Percentiles rank a stretch among this genome's conserved stretches.
Conservation (phyloP, 2,113 vertebrate genomes). For the Vicugna pacos region DNA sequence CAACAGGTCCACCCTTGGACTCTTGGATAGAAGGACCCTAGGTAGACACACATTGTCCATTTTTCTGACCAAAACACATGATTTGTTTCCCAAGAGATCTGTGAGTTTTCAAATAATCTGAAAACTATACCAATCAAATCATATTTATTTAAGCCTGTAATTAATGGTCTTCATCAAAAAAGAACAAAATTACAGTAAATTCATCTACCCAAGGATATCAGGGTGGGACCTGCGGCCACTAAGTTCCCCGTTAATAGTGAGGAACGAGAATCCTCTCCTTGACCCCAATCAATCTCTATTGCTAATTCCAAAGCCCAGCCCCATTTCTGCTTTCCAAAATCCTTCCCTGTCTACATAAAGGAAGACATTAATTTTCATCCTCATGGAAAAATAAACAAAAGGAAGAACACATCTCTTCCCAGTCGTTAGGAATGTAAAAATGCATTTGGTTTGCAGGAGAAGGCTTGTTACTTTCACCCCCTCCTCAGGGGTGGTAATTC, state of each 20-base stretch:
- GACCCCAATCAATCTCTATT: fast-evolving
- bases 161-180: neutral
- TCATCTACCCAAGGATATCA: neutral
- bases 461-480: neutral
- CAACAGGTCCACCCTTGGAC: neutral
- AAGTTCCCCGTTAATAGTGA: neutral
- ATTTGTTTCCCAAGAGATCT: neutral
- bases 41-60: too few species aligned
- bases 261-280: neutral
- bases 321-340: neutral
- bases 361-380: neutral
- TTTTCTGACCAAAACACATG: neutral
- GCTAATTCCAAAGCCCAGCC: neutral
- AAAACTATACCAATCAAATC: conserved; percentile 25
- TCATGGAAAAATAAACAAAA: neutral
- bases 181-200: neutral
- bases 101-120: conserved; percentile 4
- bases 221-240: neutral
- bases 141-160: neutral
- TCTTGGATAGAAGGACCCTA: neutral
- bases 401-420: neutral
- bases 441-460: neutral
- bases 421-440: neutral
- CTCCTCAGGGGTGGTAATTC: neutral
- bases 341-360: neutral